Base-by-base conservation (phyloP, 2,113 vertebrate genomes). In the Glaucomys volans region DNA sequence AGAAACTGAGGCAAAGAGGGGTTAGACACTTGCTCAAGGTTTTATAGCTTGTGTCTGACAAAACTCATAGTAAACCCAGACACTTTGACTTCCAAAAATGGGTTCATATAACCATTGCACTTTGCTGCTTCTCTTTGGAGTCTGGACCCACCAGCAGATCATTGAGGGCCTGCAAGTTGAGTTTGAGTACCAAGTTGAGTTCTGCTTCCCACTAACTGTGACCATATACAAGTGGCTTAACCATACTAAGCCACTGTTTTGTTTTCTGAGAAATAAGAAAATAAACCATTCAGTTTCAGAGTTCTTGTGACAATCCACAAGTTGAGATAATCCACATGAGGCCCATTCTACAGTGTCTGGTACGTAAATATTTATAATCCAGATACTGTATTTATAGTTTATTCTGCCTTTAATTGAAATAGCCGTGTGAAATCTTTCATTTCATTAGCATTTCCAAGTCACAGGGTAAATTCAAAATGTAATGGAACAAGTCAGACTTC, bases 191-290 rank as follows among this genome's bases (percentile, higher is more conserved):
- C 3, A 87, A 18, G n/a, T n/a, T n/a, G n/a, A n/a, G n/a, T 11
- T 91, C 22, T 66, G 30, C 26, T 4, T 42, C 20, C 59, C 22
- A 91, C 62, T 94, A 59, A 84, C 54, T 57, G 5, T 26, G 69
- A 71, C 57, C 30, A 83, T 59, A 28, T 59, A 57, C 66, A 91
- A 30, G 0, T 72, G 47, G 9, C 26, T 95, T 90, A 40, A 54
- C n/a, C 9, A 82, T 69, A 86, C 62, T 74, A 71, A 74, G 2
- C 5, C 35, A 86, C 42, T 30, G 7, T 83, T 90, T 74, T 80
- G 82, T 66, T 95, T 95, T 76, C 77, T 90, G 28, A 2, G 92
- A 94, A 92, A 59, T 42, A 87, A 16, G 6, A 81, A 59, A 74
- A 93, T 10, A 66, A 75, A 24, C 54, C 14, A 81, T 20, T 77